Base-by-base conservation (phyloP, 1,140 invertebrate genomes). In the Penaeus vannamei region DNA sequence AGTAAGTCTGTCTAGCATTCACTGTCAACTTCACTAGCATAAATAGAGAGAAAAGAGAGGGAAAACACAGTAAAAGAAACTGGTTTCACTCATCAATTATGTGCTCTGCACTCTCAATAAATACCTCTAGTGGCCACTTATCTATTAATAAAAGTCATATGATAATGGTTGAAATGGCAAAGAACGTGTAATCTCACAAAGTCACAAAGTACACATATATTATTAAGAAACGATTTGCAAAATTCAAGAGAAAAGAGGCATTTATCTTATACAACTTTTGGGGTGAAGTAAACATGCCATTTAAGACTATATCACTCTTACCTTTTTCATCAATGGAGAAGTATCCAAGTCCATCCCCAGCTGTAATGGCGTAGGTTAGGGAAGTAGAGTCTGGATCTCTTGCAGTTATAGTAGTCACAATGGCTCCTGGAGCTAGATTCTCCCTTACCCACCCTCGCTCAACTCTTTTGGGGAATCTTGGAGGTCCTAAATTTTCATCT, bases 241-340 rank as follows among this genome's bases (percentile, higher is more conserved):
- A 7, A 72, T 29, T 46, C 42, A 76, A 32, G 72, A 76, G 42
- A 29, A 64, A 29, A 10, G 19, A 84, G 12, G 22, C 64, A 59
- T 29, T 26, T 17, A 84, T 61, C 22, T 17, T 29, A 60, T n/a
- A 62, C 29, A 61, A 84, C 29, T 26, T 26, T 59, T 53, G 23
- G 19, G 22, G 23, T 29, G 5, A 20, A 14, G 0, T 4, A 61
- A 69, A 10, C 32, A 23, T 26, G 23, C 19, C 1, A 64, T 19
- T n/a, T 29, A 2, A 29, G 8, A 72, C 1, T 26, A 19, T 22
- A 26, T 14, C 32, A 26, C 4, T 80, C 94, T 95, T 93, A 98
- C 98, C 98, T 95, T 97, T 94, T 92, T 96, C 95, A 92, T 99
- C 98, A 84, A 99, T 97, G 90, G 95, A 95, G 94, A 99, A 99